These are phyloP conservation scores for Bothrops jararaca DNA, from an alignment of 2,113 vertebrate genomes.

Conservation along the genomic window DNA sequence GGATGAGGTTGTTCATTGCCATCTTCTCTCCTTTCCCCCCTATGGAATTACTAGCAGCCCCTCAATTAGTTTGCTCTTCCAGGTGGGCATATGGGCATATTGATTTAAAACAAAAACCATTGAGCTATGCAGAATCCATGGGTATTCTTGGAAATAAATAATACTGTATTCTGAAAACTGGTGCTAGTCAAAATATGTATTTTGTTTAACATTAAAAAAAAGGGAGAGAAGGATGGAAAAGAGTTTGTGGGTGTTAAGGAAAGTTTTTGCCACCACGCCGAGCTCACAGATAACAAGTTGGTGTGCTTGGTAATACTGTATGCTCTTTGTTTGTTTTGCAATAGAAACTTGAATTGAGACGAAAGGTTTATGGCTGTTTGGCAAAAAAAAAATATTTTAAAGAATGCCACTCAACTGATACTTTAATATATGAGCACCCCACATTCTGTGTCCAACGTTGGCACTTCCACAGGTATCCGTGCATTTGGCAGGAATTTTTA, in stretches of 20 bases:
- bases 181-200: background rate
- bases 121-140: background rate
- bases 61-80: background rate
- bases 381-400: background rate
- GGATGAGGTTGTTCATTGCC: background rate
- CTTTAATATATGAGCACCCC: background rate
- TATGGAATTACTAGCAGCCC: background rate
- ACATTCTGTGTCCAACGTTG: background rate
- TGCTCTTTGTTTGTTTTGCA: background rate
- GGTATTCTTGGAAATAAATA: background rate
- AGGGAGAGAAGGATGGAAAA: background rate
- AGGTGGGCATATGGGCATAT: background rate
- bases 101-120: background rate
- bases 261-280: background rate
- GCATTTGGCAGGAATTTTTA: background rate
- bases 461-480: background rate
- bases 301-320: background rate
- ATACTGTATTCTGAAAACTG: background rate
- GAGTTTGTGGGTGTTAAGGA: background rate
- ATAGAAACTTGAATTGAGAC: background rate
- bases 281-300: background rate
- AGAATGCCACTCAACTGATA: background rate
- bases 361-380: background rate
- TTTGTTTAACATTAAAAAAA: background rate
- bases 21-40: background rate